phyloP scores from a whole-genome alignment of 1,140 invertebrate species.

The Cotesia chilonis region DNA sequence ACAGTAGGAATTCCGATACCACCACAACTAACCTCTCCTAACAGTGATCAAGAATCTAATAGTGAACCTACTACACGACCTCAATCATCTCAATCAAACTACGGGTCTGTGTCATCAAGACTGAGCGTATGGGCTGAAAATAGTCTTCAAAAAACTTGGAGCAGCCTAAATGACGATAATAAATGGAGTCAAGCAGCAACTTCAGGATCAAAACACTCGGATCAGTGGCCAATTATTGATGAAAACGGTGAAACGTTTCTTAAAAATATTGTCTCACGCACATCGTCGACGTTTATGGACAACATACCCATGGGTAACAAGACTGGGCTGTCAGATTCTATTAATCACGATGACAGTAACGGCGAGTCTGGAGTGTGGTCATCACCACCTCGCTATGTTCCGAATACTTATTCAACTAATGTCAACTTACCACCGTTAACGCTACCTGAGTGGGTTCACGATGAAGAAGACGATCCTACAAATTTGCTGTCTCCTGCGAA shows the following conservation, averaged over 20 bases:
- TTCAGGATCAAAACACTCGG: slow-evolving; percentile 40
- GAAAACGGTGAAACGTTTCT: slow-evolving; percentile 46
- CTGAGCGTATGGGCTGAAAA: slow-evolving; percentile 45
- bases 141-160: slow-evolving; percentile 47
- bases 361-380: slow-evolving; percentile 61
- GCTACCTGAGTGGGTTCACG: slow-evolving; percentile 54
- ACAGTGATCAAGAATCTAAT: slow-evolving; percentile 58
- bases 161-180: slow-evolving; percentile 39
- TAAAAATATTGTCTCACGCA: slow-evolving; percentile 51
- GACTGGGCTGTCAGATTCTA: too few relatives aligned
- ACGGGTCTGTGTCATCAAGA: slow-evolving; percentile 38
- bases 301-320: neutral
- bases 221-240: slow-evolving; percentile 47
- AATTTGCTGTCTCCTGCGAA: slow-evolving; percentile 60
- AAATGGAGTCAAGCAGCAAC: neutral
- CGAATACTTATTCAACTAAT: slow-evolving; percentile 49
- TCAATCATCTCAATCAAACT: slow-evolving; percentile 49
- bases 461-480: slow-evolving; percentile 41
- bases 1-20: slow-evolving; percentile 55
- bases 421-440: slow-evolving; percentile 59
- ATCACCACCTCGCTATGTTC: slow-evolving; percentile 54
- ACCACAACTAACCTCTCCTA: slow-evolving; percentile 41
- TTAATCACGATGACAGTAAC: slow-evolving; percentile 29
- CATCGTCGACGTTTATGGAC: slow-evolving; percentile 44
- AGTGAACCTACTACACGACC: slow-evolving; percentile 58